These are phyloP conservation scores for Alosa sapidissima DNA, from an alignment of 2,797 vertebrate genomes.

Conservation along the genomic window DNA sequence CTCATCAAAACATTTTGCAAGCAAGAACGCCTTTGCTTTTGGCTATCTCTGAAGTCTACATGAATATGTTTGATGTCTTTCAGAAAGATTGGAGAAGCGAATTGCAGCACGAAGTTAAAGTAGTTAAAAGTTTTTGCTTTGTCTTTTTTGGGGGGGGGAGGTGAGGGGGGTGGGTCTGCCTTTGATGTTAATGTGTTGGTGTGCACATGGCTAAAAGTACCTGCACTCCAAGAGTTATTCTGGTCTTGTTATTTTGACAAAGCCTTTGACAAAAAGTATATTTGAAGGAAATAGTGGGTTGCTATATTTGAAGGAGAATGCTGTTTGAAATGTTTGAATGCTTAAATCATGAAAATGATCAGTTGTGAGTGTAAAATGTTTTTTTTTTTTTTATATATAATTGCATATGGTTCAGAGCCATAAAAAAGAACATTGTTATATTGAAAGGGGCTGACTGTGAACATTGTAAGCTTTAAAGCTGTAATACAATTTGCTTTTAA, in stretches of 20 bases:
- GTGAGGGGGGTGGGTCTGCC: constrained; percentile 64
- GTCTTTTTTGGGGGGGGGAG: constrained; percentile 59
- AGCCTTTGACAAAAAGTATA: constrained; percentile 33
- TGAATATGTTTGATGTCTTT: constrained; percentile 66
- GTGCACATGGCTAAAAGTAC: constrained; percentile 56
- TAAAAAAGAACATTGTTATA: not conserved
- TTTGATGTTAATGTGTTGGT: constrained; percentile 71
- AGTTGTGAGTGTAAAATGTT: constrained; percentile 15
- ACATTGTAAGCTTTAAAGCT: not conserved
- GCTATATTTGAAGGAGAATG: not conserved
- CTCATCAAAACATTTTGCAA: constrained; percentile 60
- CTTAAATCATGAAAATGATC: not conserved
- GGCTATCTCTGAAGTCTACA: constrained; percentile 48
- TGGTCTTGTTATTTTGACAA: constrained; percentile 36
- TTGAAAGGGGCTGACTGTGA: not conserved
- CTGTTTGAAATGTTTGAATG: not conserved
- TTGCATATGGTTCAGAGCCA: no score
- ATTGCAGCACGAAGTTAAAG: constrained; percentile 56
- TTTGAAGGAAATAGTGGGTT: not conserved
- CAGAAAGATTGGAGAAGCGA: constrained; percentile 53
- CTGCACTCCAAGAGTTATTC: constrained; percentile 24
- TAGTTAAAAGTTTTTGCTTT: constrained; percentile 56
- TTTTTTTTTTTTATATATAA: no score
- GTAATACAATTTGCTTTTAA: not conserved
- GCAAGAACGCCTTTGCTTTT: constrained; percentile 57